Percentiles rank a stretch among this genome's conserved stretches.
phyloP scores from a whole-genome alignment of 64 coral and sea anemone genomes.

The Dendronephthya gigantea region DNA sequence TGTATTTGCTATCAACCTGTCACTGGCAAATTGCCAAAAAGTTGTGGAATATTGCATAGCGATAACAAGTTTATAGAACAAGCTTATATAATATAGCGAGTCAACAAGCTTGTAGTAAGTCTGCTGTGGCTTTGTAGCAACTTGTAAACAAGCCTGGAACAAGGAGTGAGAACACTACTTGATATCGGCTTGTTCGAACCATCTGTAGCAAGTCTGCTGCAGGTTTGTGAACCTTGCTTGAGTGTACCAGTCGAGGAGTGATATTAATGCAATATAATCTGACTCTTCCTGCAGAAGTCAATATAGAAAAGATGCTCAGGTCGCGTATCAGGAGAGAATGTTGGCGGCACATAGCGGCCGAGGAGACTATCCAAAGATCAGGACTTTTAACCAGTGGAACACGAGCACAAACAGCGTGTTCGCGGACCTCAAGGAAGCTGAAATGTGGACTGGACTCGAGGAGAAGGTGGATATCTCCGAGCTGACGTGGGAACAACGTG shows the following conservation, averaged over 20 bases:
- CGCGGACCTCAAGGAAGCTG: slow-evolving; percentile 78
- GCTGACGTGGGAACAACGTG: slow-evolving; percentile 92
- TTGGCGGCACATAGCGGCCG: slow-evolving; percentile 67
- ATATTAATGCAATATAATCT: background rate
- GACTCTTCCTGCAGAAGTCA: slow-evolving; percentile 40
- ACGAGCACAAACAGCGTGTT: slow-evolving; percentile 97
- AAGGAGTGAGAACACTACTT: too few relatives aligned
- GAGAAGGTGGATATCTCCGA: slow-evolving; percentile 84
- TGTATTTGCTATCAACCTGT: too few relatives aligned
- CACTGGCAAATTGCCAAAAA: too few relatives aligned
- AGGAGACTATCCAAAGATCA: slow-evolving; percentile 63
- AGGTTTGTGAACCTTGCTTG: background rate
- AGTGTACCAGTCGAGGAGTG: background rate
- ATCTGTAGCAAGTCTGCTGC: too few relatives aligned
- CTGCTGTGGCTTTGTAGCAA: too few relatives aligned
- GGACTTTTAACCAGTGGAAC: slow-evolving; percentile 71
- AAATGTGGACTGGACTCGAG: slow-evolving; percentile 86
- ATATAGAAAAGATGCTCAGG: slow-evolving; percentile 80
- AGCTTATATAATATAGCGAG: too few relatives aligned
- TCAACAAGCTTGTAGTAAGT: too few relatives aligned
- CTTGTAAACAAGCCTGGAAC: too few relatives aligned
- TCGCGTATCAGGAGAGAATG: slow-evolving; percentile 90
- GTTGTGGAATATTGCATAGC: too few relatives aligned
- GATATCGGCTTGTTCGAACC: too few relatives aligned
- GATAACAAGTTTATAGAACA: too few relatives aligned